Base-by-base conservation (phyloP, 2,888 invertebrate species). In the Melanostoma mellinum region DNA sequence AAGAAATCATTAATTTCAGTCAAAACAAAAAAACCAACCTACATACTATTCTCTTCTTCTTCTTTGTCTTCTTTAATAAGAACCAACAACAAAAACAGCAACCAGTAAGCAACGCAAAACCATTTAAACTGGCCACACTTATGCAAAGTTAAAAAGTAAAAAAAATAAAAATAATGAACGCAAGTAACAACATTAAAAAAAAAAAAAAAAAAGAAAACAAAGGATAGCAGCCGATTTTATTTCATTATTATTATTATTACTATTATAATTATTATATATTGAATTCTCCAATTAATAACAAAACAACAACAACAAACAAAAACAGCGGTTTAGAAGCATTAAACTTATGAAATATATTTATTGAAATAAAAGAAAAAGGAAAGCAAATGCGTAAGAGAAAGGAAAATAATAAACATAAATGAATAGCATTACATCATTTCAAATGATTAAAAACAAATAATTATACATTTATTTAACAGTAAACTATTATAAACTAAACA, bases 381-480 rank as follows among this genome's bases (percentile, higher is more conserved):
- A 67, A 44, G 9, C 50, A 69, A 74, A 71, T 73, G 74, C 65
- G 60, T 78, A 71, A 53, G 65, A 71, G 58, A 46, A 76, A 76
- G 35, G 32, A 20, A 56, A 50, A 48, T n/a, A 61, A 73, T 52
- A 77, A 61, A 58, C 33, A 69, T 65, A 71, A 20, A 79, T 74
- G 55, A 84, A 79, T 84, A 84, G 84, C 79, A 79, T 84, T 84
- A 84, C 84, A 79, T 84, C 84, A 84, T 84, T 84, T 65, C 52
- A 84, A 84, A 84, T 84, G 84, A 79, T 84, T 84, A 75, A 79
- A 79, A 84, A 79, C 56, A 75, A 84, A 73, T 84, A 84, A 78
- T 84, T 84, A 84, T 75, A 84, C 69, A 79, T 79, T 79, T 84
- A 84, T 84, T 84, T 84, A 84, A 84, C 84, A 73, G 73, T 84